Conservation (phyloP, 37 sponge, comb jelly and placozoan species). For the Chondrilla cf. caribensis region DNA sequence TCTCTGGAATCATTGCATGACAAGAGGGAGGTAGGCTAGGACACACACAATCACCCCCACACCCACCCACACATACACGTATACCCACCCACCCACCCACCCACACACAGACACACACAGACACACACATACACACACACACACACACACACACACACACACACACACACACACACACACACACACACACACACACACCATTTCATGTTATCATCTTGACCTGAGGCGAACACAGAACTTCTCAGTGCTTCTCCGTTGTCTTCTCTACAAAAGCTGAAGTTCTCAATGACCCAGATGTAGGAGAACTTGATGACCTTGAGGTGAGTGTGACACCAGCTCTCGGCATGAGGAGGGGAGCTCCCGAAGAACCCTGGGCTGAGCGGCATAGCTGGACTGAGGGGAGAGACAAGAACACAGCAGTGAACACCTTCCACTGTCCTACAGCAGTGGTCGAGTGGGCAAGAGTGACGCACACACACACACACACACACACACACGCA, state of each 20-base stretch:
- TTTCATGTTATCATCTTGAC: slow-evolving; percentile 84
- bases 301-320: slow-evolving; percentile 88
- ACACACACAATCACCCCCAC: no score
- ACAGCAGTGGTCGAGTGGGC: no score
- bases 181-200: slow-evolving; percentile 60
- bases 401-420: background rate
- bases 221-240: slow-evolving; percentile 90
- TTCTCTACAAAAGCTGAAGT: slow-evolving; percentile 95
- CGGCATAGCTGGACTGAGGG: slow-evolving; percentile 3
- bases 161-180: slow-evolving; percentile 13
- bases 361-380: slow-evolving; percentile 25
- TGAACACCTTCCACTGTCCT: no score
- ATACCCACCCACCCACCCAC: no score
- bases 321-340: slow-evolving; percentile 97
- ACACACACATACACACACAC: background rate
- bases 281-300: slow-evolving; percentile 98
- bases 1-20: no score
- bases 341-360: slow-evolving; percentile 64
- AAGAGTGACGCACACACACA: no score
- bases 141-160: background rate
- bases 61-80: no score
- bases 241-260: slow-evolving; percentile 95
- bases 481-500: no score
- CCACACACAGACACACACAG: no score
- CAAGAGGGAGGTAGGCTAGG: no score